Conservation (phyloP, 2,113 vertebrate species). For the Phrynosoma platyrhinos region DNA sequence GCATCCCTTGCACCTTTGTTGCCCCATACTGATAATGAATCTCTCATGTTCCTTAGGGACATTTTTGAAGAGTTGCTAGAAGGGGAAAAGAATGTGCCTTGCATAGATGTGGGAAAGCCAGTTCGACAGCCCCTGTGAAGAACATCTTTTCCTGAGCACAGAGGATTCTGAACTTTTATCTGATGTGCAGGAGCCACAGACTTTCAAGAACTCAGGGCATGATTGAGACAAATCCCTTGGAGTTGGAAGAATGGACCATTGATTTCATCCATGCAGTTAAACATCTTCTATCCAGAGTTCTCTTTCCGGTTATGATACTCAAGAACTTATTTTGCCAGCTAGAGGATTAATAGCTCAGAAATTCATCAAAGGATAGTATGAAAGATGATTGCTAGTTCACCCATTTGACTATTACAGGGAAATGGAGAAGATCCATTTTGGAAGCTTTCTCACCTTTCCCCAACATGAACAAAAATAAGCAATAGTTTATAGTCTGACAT, state of each 20-base stretch:
- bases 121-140: conserved; percentile 76
- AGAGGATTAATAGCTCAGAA: conserved; percentile 67
- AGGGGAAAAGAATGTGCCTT: conserved; percentile 83
- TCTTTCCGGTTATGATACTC: conserved; percentile 52
- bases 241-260: conserved; percentile 57
- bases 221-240: conserved; percentile 69
- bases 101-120: conserved; percentile 73
- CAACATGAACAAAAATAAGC: conserved; percentile 68
- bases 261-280: conserved; percentile 64
- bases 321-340: conserved; percentile 69
- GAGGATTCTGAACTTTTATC: conserved; percentile 68
- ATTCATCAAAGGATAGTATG: conserved; percentile 63
- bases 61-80: conserved; percentile 95
- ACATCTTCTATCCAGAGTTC: conserved; percentile 55
- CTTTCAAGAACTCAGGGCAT: conserved; percentile 75
- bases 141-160: conserved; percentile 54
- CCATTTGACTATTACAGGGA: conserved; percentile 55
- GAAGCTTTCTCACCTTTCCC: conserved; percentile 49
- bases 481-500: conserved; percentile 66
- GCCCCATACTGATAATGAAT: conserved; percentile 10
- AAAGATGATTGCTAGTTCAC: conserved; percentile 61
- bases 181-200: conserved; percentile 71
- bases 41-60: conserved; percentile 80
- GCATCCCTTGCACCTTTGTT: background rate
- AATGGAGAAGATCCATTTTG: conserved; percentile 62